Evolutionary conservation across 2,113 vertebrate genomes (phyloP).

Genomic region (Salvelinus sp.): DNA sequence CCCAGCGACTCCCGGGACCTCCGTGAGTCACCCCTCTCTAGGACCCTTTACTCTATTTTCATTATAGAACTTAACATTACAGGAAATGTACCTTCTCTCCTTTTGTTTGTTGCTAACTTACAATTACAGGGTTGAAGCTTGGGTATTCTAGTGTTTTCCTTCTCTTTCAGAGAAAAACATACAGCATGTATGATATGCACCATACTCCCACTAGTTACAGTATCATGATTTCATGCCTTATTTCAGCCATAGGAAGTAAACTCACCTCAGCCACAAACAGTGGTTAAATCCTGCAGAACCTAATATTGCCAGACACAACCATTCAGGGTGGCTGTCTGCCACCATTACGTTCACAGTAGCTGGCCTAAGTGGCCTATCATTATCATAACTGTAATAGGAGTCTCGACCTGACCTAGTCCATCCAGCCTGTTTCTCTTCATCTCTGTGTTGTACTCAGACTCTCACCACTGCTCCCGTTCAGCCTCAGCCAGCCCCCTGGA

Average conservation of each 20-base stretch:
- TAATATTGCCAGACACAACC: too few relatives aligned
- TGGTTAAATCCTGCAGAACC: too few relatives aligned
- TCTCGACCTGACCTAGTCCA: neutral
- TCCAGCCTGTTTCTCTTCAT: neutral
- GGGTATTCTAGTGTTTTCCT: too few relatives aligned
- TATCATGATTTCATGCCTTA: too few relatives aligned
- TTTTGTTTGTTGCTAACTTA: neutral
- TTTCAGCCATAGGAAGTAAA: too few relatives aligned
- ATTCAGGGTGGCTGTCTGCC: too few relatives aligned
- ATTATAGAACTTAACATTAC: neutral
- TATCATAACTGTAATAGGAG: neutral
- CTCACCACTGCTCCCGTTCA: conserved; percentile 85
- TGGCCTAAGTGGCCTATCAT: too few relatives aligned
- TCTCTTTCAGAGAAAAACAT: too few relatives aligned
- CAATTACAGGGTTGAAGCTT: neutral
- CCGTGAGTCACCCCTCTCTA: fast-evolving
- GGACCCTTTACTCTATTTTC: neutral
- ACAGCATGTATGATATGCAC: too few relatives aligned
- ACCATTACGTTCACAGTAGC: too few relatives aligned
- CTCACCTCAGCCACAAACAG: too few relatives aligned
- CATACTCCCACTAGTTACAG: too few relatives aligned
- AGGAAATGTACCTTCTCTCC: neutral
- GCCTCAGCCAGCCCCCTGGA: conserved; percentile 86
- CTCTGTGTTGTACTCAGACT: conserved; percentile 63
- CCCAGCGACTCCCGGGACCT: conserved; percentile 85